Base-by-base conservation (phyloP, 2,797 vertebrate species). In the Lacerta agilis region DNA sequence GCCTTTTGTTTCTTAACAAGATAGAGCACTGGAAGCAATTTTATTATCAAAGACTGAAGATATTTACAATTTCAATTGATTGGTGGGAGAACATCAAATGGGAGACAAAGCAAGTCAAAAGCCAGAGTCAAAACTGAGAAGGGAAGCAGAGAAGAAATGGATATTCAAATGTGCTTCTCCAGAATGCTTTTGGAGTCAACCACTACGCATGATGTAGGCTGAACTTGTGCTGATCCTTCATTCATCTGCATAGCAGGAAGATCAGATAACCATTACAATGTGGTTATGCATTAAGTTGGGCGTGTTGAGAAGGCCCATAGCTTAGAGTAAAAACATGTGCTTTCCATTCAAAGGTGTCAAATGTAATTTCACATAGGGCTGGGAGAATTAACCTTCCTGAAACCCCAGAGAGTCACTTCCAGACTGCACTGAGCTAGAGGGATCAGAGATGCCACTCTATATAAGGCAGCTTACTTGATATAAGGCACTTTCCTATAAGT, bases 1-100 rank as follows among this genome's bases (percentile, higher is more conserved):
- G 8, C 2, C 4, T 81, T 90, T 94, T 49, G 58, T 61, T 93
- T 79, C 49, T 61, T 79, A 29, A 49, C 69, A 91, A 90, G 49
- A 85, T 0, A 88, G n/a, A 89, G 72, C 2, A 55, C 85, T 79
- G 79, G 86, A 73, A 61, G 2, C 13, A 92, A 13, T 29, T 93
- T 71, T 87, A 67, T 92, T 90, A 79, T 89, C 38, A 91, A 18
- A 61, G 20, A 78, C 7, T 49, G 69, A 90, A 83, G 17, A 61
- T 84, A 77, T 85, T 66, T 87, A 0, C n/a, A 8, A 90, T 93
- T 92, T 80, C 10, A 29, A 1, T 64, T 85, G 86, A 73, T 71
- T 72, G 3, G 0, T 36, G 49, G 6, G 29, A 79, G 78, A 58
- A 43, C 36, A 85, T 55, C 33, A 86, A 45, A 72, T 25, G 7